Evolutionary conservation across 2,888 invertebrate genomes (phyloP).

Genomic region (Agonopterix arenella): DNA sequence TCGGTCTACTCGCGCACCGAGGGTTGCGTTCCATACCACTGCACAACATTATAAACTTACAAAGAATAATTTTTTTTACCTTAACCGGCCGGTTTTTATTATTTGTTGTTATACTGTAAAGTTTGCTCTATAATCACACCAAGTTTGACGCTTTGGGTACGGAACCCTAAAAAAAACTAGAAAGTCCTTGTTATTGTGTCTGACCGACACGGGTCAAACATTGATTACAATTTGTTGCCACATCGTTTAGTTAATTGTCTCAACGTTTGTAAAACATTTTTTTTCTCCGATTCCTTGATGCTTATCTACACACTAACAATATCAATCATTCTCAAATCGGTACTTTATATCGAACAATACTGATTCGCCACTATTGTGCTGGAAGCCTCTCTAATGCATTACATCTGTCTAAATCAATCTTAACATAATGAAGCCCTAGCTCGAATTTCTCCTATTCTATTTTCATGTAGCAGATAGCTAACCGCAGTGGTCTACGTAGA

Average conservation of each 20-base stretch:
- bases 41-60: too few species aligned
- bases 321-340: slow-evolving; percentile 39
- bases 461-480: slow-evolving; percentile 24
- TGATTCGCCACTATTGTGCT: slow-evolving; percentile 36
- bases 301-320: slow-evolving; percentile 17
- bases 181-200: slow-evolving; percentile 48
- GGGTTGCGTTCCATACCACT: too few species aligned
- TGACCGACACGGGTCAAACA: slow-evolving; percentile 24
- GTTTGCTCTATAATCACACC: too few species aligned
- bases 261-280: slow-evolving; percentile 1
- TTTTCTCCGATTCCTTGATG: slow-evolving; percentile 10
- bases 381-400: slow-evolving; percentile 30
- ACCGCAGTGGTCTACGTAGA: slow-evolving; percentile 17
- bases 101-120: slow-evolving; percentile 22
- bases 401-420: slow-evolving; percentile 38
- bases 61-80: too few species aligned
- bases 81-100: too few species aligned
- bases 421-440: slow-evolving; percentile 34
- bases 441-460: slow-evolving; percentile 37
- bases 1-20: too few species aligned
- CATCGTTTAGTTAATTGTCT: neutral
- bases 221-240: slow-evolving; percentile 36
- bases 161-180: slow-evolving; percentile 21
- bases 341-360: slow-evolving; percentile 37
- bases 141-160: neutral